Conservation (phyloP, 2,888 invertebrate species). For the Volucella bombylans region DNA sequence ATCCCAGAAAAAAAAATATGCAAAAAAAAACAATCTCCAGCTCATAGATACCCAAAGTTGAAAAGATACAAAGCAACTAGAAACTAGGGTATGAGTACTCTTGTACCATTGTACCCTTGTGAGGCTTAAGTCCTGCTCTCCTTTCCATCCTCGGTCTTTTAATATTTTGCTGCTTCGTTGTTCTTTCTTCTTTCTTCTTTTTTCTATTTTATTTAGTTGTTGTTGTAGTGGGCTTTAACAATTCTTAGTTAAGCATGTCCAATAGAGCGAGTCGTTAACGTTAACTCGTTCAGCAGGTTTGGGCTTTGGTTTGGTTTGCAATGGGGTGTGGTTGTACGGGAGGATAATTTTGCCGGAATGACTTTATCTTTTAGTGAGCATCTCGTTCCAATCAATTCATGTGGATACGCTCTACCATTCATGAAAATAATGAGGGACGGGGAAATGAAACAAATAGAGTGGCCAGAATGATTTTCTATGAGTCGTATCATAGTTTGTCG, state of each 20-base stretch:
- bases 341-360: slow-evolving; percentile 64
- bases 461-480: slow-evolving; percentile 27
- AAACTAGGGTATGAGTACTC: slow-evolving; percentile 4
- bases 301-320: no score
- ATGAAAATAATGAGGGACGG: slow-evolving; percentile 32
- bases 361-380: slow-evolving; percentile 63
- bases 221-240: slow-evolving; percentile 7
- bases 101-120: slow-evolving; percentile 54
- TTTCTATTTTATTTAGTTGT: slow-evolving; percentile 3
- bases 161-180: slow-evolving; percentile 36
- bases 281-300: slow-evolving; percentile 63
- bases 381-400: slow-evolving; percentile 65
- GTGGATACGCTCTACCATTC: slow-evolving; percentile 54
- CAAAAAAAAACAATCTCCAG: slow-evolving; percentile 32
- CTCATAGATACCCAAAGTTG: slow-evolving; percentile 41
- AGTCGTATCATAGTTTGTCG: slow-evolving; percentile 2
- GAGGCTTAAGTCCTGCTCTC: slow-evolving; percentile 55
- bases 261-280: slow-evolving; percentile 66
- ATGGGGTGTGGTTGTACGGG: slow-evolving; percentile 12
- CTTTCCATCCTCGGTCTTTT: slow-evolving; percentile 46
- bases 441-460: background rate
- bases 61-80: slow-evolving; percentile 42
- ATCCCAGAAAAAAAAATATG: slow-evolving; percentile 12
- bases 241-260: slow-evolving; percentile 64
- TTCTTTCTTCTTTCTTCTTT: background rate